Conservation (phyloP, 2,888 invertebrate species). For the Brachyptera putata region DNA sequence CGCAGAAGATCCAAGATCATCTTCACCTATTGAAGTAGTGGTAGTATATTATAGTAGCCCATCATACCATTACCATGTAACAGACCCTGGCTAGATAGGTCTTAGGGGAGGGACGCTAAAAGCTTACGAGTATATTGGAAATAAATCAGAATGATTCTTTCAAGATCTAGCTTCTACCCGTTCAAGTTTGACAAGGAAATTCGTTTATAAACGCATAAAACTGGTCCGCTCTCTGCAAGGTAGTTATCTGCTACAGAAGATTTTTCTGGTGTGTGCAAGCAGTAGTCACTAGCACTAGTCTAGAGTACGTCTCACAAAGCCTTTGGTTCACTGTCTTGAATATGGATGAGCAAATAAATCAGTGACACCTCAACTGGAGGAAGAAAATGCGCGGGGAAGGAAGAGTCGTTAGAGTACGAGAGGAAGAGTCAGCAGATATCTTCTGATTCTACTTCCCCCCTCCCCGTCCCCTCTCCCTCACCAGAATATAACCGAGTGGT, state of each 20-base stretch:
- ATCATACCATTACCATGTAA: conserved; percentile 8
- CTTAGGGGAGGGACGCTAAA: conserved; percentile 8
- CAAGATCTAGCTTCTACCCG: conserved; percentile 17
- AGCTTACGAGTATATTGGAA: conserved; percentile 22
- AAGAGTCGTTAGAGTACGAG: neutral
- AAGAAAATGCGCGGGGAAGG: neutral
- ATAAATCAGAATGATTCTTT: conserved; percentile 22
- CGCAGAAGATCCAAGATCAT: conserved; percentile 1
- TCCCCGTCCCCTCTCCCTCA: neutral
- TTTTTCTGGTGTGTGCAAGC: neutral
- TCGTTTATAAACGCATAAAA: conserved; percentile 23
- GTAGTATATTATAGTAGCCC: neutral
- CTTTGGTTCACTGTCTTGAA: conserved; percentile 10
- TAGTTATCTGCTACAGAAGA: conserved; percentile 14
- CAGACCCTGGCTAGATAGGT: too few species aligned
- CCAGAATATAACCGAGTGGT: too few species aligned
- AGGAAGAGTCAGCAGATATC: conserved; percentile 16
- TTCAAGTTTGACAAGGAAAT: conserved; percentile 21
- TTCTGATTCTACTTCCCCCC: neutral
- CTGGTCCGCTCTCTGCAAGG: neutral
- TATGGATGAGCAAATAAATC: conserved; percentile 23
- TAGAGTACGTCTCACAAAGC: neutral
- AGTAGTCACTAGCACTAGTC: neutral
- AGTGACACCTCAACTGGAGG: conserved; percentile 20
- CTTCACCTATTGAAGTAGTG: neutral